Evolutionary conservation across 2,113 vertebrate genomes (phyloP).

Genomic region (Cyprinodon brontotheroides): DNA sequence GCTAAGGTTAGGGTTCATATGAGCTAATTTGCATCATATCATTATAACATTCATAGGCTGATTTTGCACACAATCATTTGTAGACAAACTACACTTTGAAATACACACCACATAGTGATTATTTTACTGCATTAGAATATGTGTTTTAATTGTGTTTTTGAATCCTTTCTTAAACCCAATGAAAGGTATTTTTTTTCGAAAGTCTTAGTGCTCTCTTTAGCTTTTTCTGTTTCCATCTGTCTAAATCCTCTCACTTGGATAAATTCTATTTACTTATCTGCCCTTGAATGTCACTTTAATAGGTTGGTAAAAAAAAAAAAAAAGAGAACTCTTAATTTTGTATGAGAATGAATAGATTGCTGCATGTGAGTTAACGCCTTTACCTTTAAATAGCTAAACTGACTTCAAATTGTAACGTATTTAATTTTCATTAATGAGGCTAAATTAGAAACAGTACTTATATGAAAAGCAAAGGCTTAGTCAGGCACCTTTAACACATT

Average conservation of each 20-base stretch:
- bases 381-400: neutral
- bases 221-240: neutral
- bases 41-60: neutral
- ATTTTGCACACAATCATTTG: neutral
- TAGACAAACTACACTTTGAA: neutral
- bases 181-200: neutral
- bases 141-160: neutral
- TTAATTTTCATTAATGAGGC: neutral
- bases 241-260: neutral
- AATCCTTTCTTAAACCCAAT: neutral
- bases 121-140: neutral
- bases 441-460: neutral
- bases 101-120: neutral
- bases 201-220: neutral
- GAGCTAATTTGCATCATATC: neutral
- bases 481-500: too few relatives aligned
- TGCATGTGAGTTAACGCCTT: neutral
- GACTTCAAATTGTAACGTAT: slow-evolving; percentile 6
- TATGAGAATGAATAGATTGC: neutral
- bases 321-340: neutral
- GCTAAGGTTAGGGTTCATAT: neutral
- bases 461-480: neutral
- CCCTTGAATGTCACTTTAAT: neutral
- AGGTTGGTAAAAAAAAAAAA: neutral
- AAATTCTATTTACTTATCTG: neutral